These are phyloP conservation scores for Forbesichthys agassizii DNA, from an alignment of 2,113 vertebrate species.

Conservation along the genomic window DNA sequence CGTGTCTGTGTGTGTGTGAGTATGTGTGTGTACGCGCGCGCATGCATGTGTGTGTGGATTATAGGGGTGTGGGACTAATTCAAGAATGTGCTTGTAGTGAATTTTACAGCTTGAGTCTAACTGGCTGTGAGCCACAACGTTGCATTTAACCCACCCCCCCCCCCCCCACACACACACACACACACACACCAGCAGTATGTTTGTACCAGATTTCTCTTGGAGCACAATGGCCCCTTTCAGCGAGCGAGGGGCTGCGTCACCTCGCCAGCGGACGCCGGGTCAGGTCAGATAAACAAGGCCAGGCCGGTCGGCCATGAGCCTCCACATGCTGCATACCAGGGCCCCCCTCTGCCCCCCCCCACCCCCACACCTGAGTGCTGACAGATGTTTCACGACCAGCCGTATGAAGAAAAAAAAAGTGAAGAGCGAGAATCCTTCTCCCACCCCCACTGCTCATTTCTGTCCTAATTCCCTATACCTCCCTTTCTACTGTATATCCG, in stretches of 20 bases:
- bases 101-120: constrained; percentile 91
- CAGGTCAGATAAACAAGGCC: constrained; percentile 96
- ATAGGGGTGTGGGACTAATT: constrained; percentile 82
- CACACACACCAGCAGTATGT: constrained; percentile 84
- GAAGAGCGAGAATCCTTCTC: too few relatives aligned
- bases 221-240: constrained; percentile 97
- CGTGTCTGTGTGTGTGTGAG: constrained; percentile 65
- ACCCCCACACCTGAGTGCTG: constrained; percentile 84
- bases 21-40: constrained; percentile 47
- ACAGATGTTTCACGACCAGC: constrained; percentile 91
- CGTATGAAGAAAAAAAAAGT: constrained; percentile 72
- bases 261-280: constrained; percentile 84
- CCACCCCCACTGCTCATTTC: constrained; percentile 16
- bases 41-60: constrained; percentile 49
- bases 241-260: constrained; percentile 82
- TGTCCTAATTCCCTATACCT: too few relatives aligned
- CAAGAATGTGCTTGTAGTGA: constrained; percentile 88
- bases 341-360: constrained; percentile 52
- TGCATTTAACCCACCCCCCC: constrained; percentile 71
- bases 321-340: constrained; percentile 75
- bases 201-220: constrained; percentile 96
- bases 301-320: constrained; percentile 77
- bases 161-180: constrained; percentile 6
- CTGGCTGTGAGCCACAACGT: constrained; percentile 87
- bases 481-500: constrained; percentile 13